Base-by-base conservation (phyloP, 2,113 vertebrate genomes). In the Xenotilapia longispinis region DNA sequence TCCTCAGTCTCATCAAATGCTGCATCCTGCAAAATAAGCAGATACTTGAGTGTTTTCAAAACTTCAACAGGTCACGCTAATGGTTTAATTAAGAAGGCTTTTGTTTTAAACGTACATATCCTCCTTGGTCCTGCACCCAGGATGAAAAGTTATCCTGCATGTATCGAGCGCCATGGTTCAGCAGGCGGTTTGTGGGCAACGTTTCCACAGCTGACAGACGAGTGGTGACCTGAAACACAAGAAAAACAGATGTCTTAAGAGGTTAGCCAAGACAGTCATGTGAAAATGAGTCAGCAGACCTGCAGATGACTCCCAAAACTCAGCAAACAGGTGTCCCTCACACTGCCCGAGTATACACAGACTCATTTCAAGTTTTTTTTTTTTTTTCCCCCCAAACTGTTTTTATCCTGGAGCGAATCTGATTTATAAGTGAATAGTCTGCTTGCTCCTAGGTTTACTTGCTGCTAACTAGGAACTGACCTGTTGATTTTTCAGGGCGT, bases 141-240 rank as follows among this genome's bases (percentile, higher is more conserved):
- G 93, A n/a, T 0, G 93, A 96, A 81, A 96, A 98, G 53, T 97
- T 81, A 3, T 97, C 92, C 81, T 95, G 95, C 12, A 99, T 95
- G 82, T 97, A 99, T 86, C 89, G 95, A n/a, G 92, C 92, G 6
- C 98, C 98, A 4, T 97, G 97, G 40, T 95, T 94, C 38, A 97
- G 89, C 81, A 97, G 88, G 17, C 83, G 81, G 90, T 91, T 97
- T 96, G 95, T 96, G 2, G 97, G 97, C 79, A 97, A 95, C 13
- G 86, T 96, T 86, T 97, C 94, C 1, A 97, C 4, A 1, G 93
- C 87, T 0, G 95, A 96, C 78, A 99, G 96, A 45, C 96, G 97
- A 75, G 87, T 96, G 3, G 92, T 96, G 84, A 94, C 89, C 95
- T 96, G 92, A 14, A 2, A 14, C 17, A 12, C 19, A 49, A 65